Conservation (phyloP, 2,797 vertebrate genomes). For the Molossus molossus region DNA sequence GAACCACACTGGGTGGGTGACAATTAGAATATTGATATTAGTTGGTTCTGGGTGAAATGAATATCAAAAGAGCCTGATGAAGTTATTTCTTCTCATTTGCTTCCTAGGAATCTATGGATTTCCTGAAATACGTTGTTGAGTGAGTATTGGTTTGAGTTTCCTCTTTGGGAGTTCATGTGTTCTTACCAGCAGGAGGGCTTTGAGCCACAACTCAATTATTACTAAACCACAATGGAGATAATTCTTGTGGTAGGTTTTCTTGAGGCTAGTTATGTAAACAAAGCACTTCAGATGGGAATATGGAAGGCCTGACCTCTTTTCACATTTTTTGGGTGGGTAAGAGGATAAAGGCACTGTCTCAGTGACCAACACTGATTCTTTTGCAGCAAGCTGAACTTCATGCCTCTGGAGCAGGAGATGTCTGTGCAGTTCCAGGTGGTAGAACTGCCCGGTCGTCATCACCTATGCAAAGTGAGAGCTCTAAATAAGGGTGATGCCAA, state of each 20-base stretch:
- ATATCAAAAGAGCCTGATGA: background rate
- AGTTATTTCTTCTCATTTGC: slow-evolving; percentile 66
- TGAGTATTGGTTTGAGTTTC: slow-evolving; percentile 90
- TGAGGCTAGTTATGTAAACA: background rate
- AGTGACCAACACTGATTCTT: slow-evolving; percentile 41
- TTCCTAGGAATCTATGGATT: slow-evolving; percentile 94
- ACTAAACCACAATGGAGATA: slow-evolving; percentile 26
- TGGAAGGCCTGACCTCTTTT: background rate
- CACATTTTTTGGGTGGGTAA: background rate
- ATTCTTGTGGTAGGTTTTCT: slow-evolving; percentile 19
- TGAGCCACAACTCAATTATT: slow-evolving; percentile 12
- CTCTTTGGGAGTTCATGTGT: slow-evolving; percentile 21
- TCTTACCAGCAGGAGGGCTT: background rate
- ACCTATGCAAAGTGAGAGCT: slow-evolving; percentile 94
- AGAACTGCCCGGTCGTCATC: slow-evolving; percentile 91
- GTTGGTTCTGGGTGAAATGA: slow-evolving; percentile 28
- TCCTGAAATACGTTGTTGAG: slow-evolving; percentile 95
- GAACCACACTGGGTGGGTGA: too few relatives aligned
- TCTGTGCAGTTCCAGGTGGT: slow-evolving; percentile 95
- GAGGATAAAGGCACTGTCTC: background rate
- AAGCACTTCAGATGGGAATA: background rate
- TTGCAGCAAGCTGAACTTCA: slow-evolving; percentile 90
- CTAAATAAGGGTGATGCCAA: slow-evolving; percentile 94
- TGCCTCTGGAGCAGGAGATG: slow-evolving; percentile 92
- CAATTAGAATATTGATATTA: slow-evolving; percentile 9